Base-by-base conservation (phyloP, 1,140 invertebrate genomes). In the Cyclargus thomasi region DNA sequence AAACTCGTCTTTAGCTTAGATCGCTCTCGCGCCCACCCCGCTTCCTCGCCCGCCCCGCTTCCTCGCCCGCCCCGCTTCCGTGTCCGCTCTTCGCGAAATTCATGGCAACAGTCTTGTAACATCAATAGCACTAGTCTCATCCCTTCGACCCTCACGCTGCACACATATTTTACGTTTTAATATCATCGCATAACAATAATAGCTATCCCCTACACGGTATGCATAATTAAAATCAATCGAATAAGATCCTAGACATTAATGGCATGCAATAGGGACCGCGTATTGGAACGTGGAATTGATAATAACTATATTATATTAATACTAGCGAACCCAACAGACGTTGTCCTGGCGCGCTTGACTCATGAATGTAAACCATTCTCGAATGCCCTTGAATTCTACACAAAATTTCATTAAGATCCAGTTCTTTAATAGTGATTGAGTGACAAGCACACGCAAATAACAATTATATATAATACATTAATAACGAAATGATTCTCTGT, bases 211-310 rank as follows among this genome's bases (percentile, higher is more conserved):
- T 59, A 59, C 55, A 59, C 20, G 55, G 18, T 59, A 20, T 59
- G 55, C 55, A 59, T 59, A 59, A 59, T 59, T 59, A 59, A 55
- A 59, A 59, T 59, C 55, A 59, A 59, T 59, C 17, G 55, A 55
- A 55, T 55, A 7, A 55, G 53, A 21, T 59, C 55, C 55, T 59
- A 20, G 18, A 59, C 18, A 59, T 2, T 59, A 21, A 59, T 59
- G 20, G 55, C 18, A 59, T 59, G 17, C 55, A 59, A 59, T 59
- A 59, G 1, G 55, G 55, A 59, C 55, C 53, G 29, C 29, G 29
- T 29, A n/a, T 55, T 55, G 55, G 55, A 21, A 59, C 55, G 55
- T 59, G 55, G 55, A 20, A 59, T 59, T 21, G 11, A 11, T 59
- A 59, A 59, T 59, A 21, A 4, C 11, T 8, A 3, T 16, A 29